phyloP scores from a whole-genome alignment of 2,888 invertebrate species.

The Strigamia crassipes region DNA sequence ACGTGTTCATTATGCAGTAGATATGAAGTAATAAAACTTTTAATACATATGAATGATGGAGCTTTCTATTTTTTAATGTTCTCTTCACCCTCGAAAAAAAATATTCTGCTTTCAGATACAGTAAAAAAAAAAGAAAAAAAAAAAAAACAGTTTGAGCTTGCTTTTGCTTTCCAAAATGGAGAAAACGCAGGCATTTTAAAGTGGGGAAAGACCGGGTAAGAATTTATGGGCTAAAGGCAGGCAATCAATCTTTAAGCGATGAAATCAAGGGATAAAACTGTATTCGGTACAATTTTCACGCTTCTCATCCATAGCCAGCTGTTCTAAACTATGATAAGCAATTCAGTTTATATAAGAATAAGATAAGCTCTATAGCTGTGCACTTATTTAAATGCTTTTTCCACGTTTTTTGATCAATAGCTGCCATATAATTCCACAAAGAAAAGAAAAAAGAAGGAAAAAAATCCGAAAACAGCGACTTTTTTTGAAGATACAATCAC shows the following conservation, averaged over 20 bases:
- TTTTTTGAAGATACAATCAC: background rate
- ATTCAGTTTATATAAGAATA: conserved; percentile 2
- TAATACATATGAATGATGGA: conserved; percentile 30
- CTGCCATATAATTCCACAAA: background rate
- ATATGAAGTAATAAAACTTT: conserved; percentile 23
- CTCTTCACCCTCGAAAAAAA: background rate
- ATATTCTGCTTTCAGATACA: background rate
- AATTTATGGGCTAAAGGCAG: conserved; percentile 18
- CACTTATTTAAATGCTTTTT: background rate
- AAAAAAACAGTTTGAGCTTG: background rate
- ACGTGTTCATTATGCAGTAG: conserved; percentile 26
- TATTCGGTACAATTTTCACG: conserved; percentile 18
- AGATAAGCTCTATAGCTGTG: background rate
- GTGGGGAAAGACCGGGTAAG: background rate
- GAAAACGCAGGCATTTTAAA: background rate
- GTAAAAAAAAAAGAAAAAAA: background rate
- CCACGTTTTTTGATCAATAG: background rate
- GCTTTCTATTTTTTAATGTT: conserved; percentile 30
- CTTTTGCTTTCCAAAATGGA: background rate
- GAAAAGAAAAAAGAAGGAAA: background rate
- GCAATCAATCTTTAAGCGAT: conserved; percentile 18
- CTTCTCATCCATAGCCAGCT: conserved; percentile 1
- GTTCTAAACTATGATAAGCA: conserved; percentile 8
- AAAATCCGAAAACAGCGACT: background rate
- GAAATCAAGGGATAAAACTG: conserved; percentile 19